A percentile compares a stretch with the other conserved stretches of the same genome.
These are phyloP conservation scores for Mesorhabditis sp. DNA, from an alignment of 2,888 invertebrate genomes.

Conservation along the genomic window DNA sequence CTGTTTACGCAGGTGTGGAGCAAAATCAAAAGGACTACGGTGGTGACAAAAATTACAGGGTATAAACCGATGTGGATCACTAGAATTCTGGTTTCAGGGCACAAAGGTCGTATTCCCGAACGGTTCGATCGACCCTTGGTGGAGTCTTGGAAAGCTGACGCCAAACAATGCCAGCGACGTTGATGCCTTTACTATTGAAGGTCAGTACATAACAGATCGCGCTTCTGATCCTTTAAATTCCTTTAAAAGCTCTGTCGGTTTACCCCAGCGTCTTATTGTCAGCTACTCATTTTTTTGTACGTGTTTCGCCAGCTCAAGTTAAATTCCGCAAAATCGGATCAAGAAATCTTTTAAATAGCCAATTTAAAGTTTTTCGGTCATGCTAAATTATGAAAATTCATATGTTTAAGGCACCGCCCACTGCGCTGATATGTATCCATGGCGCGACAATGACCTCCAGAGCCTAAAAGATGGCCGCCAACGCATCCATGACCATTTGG, in stretches of 20 bases:
- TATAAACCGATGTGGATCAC: background rate
- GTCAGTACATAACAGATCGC: background rate
- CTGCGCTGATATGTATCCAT: conserved; percentile 45
- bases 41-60: conserved; percentile 23
- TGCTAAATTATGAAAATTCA: background rate
- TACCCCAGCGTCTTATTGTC: too few species aligned
- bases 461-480: conserved; percentile 23
- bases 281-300: too few species aligned
- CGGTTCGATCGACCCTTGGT: conserved; percentile 36
- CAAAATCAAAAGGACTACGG: conserved; percentile 25
- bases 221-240: background rate
- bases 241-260: background rate
- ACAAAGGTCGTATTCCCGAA: conserved; percentile 38
- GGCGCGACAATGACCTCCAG: conserved; percentile 19
- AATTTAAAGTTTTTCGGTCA: background rate
- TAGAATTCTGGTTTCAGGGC: conserved; percentile 17
- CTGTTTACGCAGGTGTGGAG: conserved; percentile 21
- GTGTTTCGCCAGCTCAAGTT: too few species aligned
- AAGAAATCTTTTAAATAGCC: background rate
- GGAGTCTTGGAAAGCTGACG: conserved; percentile 21
- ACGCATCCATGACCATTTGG: conserved; percentile 27
- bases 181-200: conserved; percentile 33
- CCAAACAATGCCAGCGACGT: conserved; percentile 20
- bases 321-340: background rate
- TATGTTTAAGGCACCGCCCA: conserved; percentile 32